phyloP scores from a whole-genome alignment of 1,140 invertebrate species.

The Philaenus spumarius region DNA sequence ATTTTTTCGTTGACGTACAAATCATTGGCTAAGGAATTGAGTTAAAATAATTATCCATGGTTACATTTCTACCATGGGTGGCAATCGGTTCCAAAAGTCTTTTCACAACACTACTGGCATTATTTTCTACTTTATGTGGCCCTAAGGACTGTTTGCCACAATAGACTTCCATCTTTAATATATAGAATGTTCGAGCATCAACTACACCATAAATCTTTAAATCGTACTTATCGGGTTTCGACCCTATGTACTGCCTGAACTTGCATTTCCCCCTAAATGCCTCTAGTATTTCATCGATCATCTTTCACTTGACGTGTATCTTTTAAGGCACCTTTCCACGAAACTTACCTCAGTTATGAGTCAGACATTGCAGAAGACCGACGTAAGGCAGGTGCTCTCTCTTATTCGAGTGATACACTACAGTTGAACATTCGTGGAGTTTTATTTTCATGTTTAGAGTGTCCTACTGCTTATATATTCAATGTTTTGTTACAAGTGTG shows the following conservation, averaged over 20 bases:
- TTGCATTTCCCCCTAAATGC: background rate
- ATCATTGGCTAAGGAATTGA: conserved; percentile 29
- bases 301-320: background rate
- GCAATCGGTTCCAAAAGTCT: conserved; percentile 22
- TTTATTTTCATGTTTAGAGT: too few species aligned
- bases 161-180: background rate
- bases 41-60: conserved; percentile 40
- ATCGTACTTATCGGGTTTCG: conserved; percentile 1
- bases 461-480: too few species aligned
- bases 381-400: too few species aligned
- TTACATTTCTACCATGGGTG: too few species aligned
- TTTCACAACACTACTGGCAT: too few species aligned
- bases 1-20: too few species aligned
- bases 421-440: too few species aligned
- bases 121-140: background rate
- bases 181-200: background rate
- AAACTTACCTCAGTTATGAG: too few species aligned
- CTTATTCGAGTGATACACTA: too few species aligned
- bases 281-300: background rate
- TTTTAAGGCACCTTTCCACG: background rate
- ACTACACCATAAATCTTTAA: conserved; percentile 2
- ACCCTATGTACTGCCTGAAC: background rate
- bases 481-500: too few species aligned
- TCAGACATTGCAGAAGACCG: too few species aligned
- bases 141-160: background rate